Evolutionary conservation across 2,797 vertebrate genomes (phyloP).

Genomic region (Staurois parvus): DNA sequence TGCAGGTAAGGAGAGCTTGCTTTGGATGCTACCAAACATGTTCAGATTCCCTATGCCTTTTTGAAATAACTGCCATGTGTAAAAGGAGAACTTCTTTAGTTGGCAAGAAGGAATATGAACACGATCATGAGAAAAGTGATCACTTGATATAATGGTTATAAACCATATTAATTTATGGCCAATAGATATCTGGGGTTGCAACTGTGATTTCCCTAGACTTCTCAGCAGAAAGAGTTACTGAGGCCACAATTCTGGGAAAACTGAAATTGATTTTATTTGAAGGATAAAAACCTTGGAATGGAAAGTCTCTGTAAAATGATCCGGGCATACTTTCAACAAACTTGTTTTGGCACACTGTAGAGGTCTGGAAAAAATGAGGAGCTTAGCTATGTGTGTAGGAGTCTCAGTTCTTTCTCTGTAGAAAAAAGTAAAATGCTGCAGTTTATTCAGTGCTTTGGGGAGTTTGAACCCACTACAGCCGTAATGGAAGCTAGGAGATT

Average conservation of each 20-base stretch:
- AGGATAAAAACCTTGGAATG: slow-evolving; percentile 17
- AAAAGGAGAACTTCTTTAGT: too few species aligned
- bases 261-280: slow-evolving; percentile 3
- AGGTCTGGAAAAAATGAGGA: slow-evolving; percentile 32
- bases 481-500: too few species aligned
- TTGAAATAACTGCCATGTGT: too few species aligned
- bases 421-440: not conserved
- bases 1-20: not conserved
- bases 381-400: slow-evolving; percentile 10
- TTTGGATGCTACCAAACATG: not conserved
- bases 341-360: slow-evolving; percentile 9
- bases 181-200: not conserved
- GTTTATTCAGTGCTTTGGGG: not conserved
- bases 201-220: not conserved
- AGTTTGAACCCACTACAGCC: not conserved
- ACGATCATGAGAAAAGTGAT: not conserved
- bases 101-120: not conserved
- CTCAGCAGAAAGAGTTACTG: not conserved
- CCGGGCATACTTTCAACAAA: slow-evolving; percentile 35
- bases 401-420: not conserved
- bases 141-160: not conserved
- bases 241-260: not conserved
- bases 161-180: not conserved
- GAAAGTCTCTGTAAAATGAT: slow-evolving; percentile 43
- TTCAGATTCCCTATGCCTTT: not conserved